Evolutionary conservation across 2,888 invertebrate species (phyloP).

Genomic region (Alentia gelatinosa): DNA sequence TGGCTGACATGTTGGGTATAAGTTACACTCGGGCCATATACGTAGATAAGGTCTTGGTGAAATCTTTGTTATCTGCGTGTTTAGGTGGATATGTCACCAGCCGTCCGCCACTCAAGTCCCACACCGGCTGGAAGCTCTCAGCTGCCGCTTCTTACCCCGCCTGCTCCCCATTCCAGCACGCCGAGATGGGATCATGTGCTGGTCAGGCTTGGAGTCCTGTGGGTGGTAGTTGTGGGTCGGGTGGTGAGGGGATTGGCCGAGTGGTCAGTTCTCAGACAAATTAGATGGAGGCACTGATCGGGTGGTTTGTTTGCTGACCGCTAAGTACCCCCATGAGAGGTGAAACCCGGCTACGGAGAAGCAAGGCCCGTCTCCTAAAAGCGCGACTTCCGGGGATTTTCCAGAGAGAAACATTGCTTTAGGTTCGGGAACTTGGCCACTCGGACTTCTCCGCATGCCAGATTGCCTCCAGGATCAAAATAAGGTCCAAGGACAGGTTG

Average conservation of each 20-base stretch:
- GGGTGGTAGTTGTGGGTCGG: neutral
- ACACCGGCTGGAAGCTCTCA: neutral
- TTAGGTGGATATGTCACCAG: neutral
- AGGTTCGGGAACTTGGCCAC: neutral
- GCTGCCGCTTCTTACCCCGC: neutral
- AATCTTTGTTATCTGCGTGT: neutral
- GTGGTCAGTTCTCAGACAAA: slow-evolving; percentile 3
- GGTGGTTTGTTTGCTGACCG: neutral
- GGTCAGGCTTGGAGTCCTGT: neutral
- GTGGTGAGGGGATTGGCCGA: neutral
- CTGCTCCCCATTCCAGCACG: neutral
- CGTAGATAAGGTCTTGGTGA: too few relatives aligned
- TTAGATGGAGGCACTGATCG: neutral
- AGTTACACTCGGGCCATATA: too few relatives aligned
- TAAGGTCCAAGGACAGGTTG: neutral
- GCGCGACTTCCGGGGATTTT: neutral
- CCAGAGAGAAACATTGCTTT: neutral
- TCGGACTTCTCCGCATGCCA: neutral
- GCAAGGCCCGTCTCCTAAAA: neutral
- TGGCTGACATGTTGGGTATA: neutral
- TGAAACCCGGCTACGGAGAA: too few relatives aligned
- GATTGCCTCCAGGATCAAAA: neutral
- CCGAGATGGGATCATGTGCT: neutral
- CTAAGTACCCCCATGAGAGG: slow-evolving; percentile 13
- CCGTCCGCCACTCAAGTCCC: neutral